Evolutionary conservation across 2,888 invertebrate species (phyloP).

Genomic region (Petrophora chlorosata): DNA sequence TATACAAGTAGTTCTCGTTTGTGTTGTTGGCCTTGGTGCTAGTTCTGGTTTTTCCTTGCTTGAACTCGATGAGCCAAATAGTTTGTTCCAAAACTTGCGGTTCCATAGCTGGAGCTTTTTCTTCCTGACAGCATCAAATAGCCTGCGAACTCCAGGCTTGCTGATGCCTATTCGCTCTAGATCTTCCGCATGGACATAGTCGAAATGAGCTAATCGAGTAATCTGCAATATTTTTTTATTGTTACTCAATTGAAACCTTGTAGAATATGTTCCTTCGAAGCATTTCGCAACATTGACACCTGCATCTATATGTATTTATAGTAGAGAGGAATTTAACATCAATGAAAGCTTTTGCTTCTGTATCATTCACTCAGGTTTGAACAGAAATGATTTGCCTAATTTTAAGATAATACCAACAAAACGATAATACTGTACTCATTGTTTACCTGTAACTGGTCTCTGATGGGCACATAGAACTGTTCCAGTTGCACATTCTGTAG

Average conservation of each 20-base stretch:
- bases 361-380: no score
- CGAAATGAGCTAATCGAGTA: conserved; percentile 97
- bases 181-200: conserved; percentile 97
- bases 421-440: conserved; percentile 16
- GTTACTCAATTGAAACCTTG: no score
- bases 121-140: conserved; percentile 96
- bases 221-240: conserved; percentile 83
- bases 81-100: conserved; percentile 91
- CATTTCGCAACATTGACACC: no score
- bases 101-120: conserved; percentile 92
- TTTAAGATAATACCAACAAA: background rate
- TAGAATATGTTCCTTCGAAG: no score
- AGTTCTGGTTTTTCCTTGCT: conserved; percentile 75
- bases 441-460: conserved; percentile 94
- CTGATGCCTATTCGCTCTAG: conserved; percentile 97
- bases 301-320: background rate
- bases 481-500: conserved; percentile 95
- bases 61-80: conserved; percentile 84
- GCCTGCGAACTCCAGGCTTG: conserved; percentile 94
- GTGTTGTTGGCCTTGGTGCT: conserved; percentile 65
- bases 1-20: conserved; percentile 87
- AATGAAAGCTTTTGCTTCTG: no score
- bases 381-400: no score
- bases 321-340: background rate
- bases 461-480: conserved; percentile 94